These are phyloP conservation scores for Halictus quadricinctus DNA, from an alignment of 2,888 invertebrate genomes.

Conservation along the genomic window DNA sequence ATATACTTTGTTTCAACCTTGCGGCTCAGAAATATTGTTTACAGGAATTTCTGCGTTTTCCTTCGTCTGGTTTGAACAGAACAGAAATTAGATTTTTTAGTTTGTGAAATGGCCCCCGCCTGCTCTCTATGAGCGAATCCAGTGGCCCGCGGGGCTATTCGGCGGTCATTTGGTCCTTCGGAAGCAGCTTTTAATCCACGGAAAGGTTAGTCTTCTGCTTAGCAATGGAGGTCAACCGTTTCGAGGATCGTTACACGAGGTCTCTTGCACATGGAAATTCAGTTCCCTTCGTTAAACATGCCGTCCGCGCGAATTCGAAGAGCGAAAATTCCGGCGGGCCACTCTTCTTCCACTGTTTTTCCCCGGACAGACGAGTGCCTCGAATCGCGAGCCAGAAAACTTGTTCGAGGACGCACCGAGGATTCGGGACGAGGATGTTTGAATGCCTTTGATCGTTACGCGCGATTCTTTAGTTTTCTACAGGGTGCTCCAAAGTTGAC, in stretches of 20 bases:
- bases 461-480: background rate
- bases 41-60: background rate
- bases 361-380: background rate
- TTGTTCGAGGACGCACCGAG: background rate
- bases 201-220: conserved; percentile 26
- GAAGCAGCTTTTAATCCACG: conserved; percentile 39
- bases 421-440: background rate
- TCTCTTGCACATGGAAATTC: conserved; percentile 32
- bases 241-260: conserved; percentile 46
- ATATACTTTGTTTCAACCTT: too few relatives aligned
- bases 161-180: too few relatives aligned
- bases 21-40: background rate
- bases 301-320: background rate
- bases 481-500: background rate
- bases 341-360: background rate
- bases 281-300: conserved; percentile 35
- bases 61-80: background rate
- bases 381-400: background rate
- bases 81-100: background rate
- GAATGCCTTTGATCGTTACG: background rate
- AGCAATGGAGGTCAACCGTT: conserved; percentile 55
- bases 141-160: too few relatives aligned
- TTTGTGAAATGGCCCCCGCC: too few relatives aligned
- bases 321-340: background rate
- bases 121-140: too few relatives aligned